Conservation (phyloP, 2,888 invertebrate species). For the Antheraea yamamai region DNA sequence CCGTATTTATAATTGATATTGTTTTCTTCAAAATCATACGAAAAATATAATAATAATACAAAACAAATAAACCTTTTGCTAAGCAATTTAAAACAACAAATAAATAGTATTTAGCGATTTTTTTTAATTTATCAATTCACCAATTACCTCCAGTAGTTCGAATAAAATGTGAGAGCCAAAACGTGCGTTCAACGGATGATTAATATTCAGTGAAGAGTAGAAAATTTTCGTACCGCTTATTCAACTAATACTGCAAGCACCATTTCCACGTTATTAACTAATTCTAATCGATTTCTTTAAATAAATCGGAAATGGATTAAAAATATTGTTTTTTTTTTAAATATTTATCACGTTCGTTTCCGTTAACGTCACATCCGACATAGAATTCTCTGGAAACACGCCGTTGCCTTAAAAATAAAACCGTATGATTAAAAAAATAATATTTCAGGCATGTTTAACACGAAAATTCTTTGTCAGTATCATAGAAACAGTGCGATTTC, state of each 20-base stretch:
- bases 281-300: constrained; percentile 52
- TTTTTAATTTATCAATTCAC: neutral
- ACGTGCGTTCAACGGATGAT: constrained; percentile 51
- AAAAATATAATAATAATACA: constrained; percentile 46
- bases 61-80: constrained; percentile 49
- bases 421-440: neutral
- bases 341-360: neutral
- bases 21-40: constrained; percentile 34
- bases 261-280: constrained; percentile 61
- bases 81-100: constrained; percentile 69
- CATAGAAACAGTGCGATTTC: neutral
- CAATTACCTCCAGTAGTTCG: neutral
- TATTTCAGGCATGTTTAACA: neutral
- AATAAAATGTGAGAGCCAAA: constrained; percentile 33
- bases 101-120: constrained; percentile 46
- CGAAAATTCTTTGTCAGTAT: neutral
- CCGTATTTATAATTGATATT: constrained; percentile 45
- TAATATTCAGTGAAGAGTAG: constrained; percentile 37
- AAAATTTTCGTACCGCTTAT: constrained; percentile 63
- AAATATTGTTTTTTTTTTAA: neutral
- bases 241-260: constrained; percentile 81
- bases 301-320: constrained; percentile 35
- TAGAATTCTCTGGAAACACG: neutral
- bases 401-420: neutral
- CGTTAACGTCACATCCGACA: neutral